phyloP scores from a whole-genome alignment of 2,888 invertebrate species.

The Drosophila pseudotakahashii region DNA sequence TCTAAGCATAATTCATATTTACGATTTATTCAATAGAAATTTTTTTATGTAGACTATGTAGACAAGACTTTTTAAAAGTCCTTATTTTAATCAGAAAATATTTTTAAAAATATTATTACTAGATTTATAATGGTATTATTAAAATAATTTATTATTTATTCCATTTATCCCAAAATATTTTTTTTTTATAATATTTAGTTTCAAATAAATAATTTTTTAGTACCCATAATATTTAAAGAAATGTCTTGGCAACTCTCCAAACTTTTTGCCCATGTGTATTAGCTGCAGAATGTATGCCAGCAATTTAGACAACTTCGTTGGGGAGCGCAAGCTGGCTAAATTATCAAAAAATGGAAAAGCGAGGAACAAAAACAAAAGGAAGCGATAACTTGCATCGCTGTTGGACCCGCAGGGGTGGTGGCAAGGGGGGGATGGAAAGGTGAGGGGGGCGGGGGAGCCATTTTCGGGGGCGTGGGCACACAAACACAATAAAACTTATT shows the following conservation, averaged over 20 bases:
- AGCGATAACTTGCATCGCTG: slow-evolving; percentile 74
- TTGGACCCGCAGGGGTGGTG: slow-evolving; percentile 7
- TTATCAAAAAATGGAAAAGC: slow-evolving; percentile 64
- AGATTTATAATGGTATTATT: too few relatives aligned
- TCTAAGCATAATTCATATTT: too few relatives aligned
- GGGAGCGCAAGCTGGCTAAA: slow-evolving; percentile 73
- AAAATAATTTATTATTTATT: too few relatives aligned
- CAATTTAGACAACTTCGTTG: slow-evolving; percentile 79
- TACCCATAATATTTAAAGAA: neutral
- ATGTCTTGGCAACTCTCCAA: neutral
- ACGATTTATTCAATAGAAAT: too few relatives aligned
- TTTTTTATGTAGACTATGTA: too few relatives aligned
- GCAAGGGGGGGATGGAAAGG: slow-evolving; percentile 2
- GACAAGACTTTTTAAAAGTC: too few relatives aligned
- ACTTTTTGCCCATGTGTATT: neutral
- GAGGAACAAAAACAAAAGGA: slow-evolving; percentile 62
- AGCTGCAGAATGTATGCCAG: slow-evolving; percentile 72
- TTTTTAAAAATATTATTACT: too few relatives aligned
- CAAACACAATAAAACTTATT: slow-evolving; percentile 82
- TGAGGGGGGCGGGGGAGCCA: slow-evolving; percentile 12
- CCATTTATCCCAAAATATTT: too few relatives aligned
- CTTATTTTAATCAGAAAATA: too few relatives aligned
- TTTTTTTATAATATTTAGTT: too few relatives aligned
- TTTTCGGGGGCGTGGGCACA: slow-evolving; percentile 31
- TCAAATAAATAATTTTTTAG: too few relatives aligned